These are phyloP conservation scores for Oxycera nigricornis DNA, from an alignment of 2,888 invertebrate genomes.

Conservation along the genomic window DNA sequence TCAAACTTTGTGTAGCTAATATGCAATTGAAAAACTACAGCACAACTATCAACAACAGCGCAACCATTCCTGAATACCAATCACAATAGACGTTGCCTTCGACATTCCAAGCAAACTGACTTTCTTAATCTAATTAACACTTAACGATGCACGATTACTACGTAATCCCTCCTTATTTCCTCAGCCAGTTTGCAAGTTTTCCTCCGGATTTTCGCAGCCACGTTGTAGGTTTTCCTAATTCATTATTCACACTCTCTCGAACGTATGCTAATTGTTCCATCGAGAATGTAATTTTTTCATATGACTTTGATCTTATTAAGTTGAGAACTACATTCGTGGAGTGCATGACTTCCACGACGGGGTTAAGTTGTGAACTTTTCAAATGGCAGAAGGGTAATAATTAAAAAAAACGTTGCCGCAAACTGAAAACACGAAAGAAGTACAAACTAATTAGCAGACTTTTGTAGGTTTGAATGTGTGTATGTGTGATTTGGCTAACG, in stretches of 20 bases:
- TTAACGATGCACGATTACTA: no score
- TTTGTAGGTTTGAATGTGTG: neutral
- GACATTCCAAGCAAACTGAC: no score
- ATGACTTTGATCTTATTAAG: neutral
- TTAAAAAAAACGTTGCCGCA: slow-evolving; percentile 9
- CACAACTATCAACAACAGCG: no score
- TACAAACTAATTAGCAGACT: slow-evolving; percentile 24
- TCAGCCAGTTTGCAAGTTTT: no score
- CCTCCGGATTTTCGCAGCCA: neutral
- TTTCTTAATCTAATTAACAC: no score
- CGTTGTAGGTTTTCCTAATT: neutral
- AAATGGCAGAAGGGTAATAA: slow-evolving; percentile 11
- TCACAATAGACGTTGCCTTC: no score
- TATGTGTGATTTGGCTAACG: neutral
- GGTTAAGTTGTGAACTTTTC: neutral
- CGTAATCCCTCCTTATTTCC: no score
- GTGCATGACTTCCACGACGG: neutral
- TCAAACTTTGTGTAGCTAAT: no score
- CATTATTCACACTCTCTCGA: neutral
- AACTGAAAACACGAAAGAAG: neutral
- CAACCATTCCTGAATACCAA: no score
- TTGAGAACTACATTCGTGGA: neutral
- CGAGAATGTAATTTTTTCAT: neutral
- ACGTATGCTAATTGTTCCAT: slow-evolving; percentile 6
- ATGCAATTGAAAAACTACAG: no score